Conservation (phyloP, 2,113 vertebrate species). For the Dryoscopus gambensis region DNA sequence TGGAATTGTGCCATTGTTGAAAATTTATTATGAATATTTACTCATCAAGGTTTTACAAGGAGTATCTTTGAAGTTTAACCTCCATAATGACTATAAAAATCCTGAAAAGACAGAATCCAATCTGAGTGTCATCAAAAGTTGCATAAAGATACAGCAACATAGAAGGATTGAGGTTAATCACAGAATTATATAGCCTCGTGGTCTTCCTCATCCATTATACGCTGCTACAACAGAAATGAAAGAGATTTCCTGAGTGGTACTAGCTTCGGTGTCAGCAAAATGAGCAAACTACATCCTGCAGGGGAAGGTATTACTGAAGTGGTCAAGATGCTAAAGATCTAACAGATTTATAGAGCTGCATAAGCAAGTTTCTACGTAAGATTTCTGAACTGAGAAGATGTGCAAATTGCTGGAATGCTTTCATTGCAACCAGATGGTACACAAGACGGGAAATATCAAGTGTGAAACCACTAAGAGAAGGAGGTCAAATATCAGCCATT, state of each 20-base stretch:
- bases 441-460: not conserved
- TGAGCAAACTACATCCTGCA: not conserved
- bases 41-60: not conserved
- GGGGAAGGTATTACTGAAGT: not conserved
- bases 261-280: not conserved
- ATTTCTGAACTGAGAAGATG: not conserved
- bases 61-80: not conserved
- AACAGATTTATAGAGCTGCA: not conserved
- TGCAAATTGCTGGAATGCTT: not conserved
- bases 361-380: not conserved
- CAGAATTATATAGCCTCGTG: fast-evolving
- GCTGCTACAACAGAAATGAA: not conserved
- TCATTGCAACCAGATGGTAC: slow-evolving; percentile 31
- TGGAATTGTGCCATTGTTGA: not conserved
- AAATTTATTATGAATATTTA: not conserved
- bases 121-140: not conserved
- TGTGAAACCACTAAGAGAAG: not conserved
- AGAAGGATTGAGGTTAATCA: not conserved
- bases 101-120: not conserved
- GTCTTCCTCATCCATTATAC: not conserved
- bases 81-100: not conserved
- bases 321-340: not conserved
- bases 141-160: not conserved
- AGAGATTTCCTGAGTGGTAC: not conserved
- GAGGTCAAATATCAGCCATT: not conserved